Evolutionary conservation across 2,888 invertebrate genomes (phyloP).

Genomic region (Drosophila meridiana): DNA sequence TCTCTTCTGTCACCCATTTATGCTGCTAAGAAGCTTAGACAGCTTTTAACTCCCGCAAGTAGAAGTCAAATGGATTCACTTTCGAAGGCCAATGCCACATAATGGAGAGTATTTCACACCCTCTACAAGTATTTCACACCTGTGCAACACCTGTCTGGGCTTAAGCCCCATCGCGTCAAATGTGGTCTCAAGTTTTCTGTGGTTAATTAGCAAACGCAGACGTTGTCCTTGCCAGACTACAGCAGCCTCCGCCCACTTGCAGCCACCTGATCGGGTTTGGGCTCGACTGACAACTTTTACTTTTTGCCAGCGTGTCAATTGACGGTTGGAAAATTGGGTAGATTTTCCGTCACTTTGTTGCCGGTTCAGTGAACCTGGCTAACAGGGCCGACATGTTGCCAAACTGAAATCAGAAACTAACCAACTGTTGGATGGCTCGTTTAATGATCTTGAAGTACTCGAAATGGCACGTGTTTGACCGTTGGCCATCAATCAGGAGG

Average conservation of each 20-base stretch:
- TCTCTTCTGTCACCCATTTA: not conserved
- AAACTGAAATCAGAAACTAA: conserved; percentile 25
- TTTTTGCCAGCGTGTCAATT: conserved; percentile 14
- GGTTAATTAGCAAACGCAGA: conserved; percentile 60
- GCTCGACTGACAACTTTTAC: conserved; percentile 18
- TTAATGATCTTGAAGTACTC: conserved; percentile 58
- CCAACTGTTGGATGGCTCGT: conserved; percentile 31
- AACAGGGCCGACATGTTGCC: conserved; percentile 8
- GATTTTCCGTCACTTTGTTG: conserved; percentile 37
- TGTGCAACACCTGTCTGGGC: conserved; percentile 24
- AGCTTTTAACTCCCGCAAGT: not conserved
- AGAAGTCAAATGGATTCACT: conserved; percentile 10
- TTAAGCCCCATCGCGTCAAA: conserved; percentile 7
- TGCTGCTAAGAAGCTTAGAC: not conserved
- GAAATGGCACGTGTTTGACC: conserved; percentile 51
- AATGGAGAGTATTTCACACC: conserved; percentile 9
- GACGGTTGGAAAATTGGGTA: conserved; percentile 7
- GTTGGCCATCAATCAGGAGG: conserved; percentile 63
- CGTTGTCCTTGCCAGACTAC: conserved; percentile 20
- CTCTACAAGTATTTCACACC: conserved; percentile 14
- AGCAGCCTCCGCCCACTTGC: not conserved
- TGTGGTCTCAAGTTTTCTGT: conserved; percentile 33
- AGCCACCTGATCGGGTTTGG: not conserved
- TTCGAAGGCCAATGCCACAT: not conserved
- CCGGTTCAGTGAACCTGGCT: conserved; percentile 66